Evolutionary conservation across 2,797 vertebrate genomes (phyloP).

Genomic region (Allobates femoralis): DNA sequence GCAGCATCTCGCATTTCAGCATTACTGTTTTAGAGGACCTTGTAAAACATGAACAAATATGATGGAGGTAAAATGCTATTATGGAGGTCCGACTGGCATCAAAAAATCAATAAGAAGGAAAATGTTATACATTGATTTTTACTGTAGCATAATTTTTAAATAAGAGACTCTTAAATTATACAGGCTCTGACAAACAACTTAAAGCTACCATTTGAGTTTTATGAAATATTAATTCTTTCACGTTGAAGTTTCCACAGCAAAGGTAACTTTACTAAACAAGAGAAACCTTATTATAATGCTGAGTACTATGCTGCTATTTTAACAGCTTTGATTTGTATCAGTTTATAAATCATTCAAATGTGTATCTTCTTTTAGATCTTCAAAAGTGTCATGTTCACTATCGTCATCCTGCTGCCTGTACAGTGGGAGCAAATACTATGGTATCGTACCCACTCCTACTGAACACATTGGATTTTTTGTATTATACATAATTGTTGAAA

Average conservation of each 20-base stretch:
- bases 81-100: constrained; percentile 68
- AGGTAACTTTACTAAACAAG: constrained; percentile 37
- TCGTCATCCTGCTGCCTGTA: too few relatives aligned
- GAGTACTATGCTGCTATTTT: constrained; percentile 38
- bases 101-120: constrained; percentile 73
- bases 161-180: constrained; percentile 70
- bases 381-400: not conserved
- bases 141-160: constrained; percentile 72
- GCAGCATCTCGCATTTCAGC: constrained; percentile 42
- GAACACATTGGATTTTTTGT: too few relatives aligned
- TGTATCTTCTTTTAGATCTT: not conserved
- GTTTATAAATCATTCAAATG: not conserved
- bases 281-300: constrained; percentile 41
- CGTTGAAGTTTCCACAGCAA: constrained; percentile 64
- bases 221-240: constrained; percentile 77
- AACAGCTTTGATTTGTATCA: constrained; percentile 15
- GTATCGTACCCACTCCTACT: too few relatives aligned
- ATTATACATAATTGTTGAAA: too few relatives aligned
- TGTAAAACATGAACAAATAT: constrained; percentile 55
- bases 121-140: constrained; percentile 73
- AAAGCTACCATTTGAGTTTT: constrained; percentile 72
- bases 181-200: constrained; percentile 72
- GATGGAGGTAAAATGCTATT: constrained; percentile 61
- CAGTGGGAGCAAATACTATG: too few relatives aligned
- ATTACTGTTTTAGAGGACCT: constrained; percentile 56